A percentile compares a stretch with the other conserved stretches of the same genome.
These are phyloP conservation scores for Macquaria ambigua DNA, from an alignment of 2,113 vertebrate genomes.

Conservation along the genomic window DNA sequence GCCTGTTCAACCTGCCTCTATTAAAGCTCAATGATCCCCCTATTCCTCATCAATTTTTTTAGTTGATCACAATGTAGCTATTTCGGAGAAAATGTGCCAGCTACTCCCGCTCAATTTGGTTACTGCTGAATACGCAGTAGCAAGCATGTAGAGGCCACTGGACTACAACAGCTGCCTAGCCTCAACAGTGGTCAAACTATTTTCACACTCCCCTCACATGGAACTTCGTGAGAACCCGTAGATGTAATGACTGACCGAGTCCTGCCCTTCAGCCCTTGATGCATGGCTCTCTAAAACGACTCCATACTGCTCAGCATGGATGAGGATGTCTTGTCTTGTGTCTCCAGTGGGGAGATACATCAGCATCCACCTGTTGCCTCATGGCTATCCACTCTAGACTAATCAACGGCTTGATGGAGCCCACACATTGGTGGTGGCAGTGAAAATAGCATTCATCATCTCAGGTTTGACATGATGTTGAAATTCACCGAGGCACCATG, in stretches of 20 bases:
- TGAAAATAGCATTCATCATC: not conserved
- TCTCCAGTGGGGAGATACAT: not conserved
- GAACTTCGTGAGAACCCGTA: constrained; percentile 15
- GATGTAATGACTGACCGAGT: not conserved
- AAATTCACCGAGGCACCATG: not conserved
- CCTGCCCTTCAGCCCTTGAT: not conserved
- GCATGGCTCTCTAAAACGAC: not conserved
- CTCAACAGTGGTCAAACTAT: constrained; percentile 11
- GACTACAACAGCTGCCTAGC: not conserved
- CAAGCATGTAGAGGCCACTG: not conserved
- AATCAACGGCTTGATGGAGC: not conserved
- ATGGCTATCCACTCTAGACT: not conserved
- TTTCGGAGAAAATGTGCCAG: not conserved
- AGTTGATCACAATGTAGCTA: not conserved
- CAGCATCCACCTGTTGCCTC: not conserved
- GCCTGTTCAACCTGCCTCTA: not conserved
- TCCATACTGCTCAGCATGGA: not conserved
- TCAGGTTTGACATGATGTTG: not conserved
- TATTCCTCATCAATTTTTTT: constrained; percentile 17
- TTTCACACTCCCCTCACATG: constrained; percentile 9
- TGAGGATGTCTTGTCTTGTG: not conserved
- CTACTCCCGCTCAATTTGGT: not conserved
- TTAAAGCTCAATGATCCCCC: constrained; percentile 22
- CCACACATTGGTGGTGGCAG: not conserved
- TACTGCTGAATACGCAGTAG: constrained; percentile 11